Evolutionary conservation across 2,113 vertebrate species (phyloP).

Genomic region (Gymnocephalus cernua): DNA sequence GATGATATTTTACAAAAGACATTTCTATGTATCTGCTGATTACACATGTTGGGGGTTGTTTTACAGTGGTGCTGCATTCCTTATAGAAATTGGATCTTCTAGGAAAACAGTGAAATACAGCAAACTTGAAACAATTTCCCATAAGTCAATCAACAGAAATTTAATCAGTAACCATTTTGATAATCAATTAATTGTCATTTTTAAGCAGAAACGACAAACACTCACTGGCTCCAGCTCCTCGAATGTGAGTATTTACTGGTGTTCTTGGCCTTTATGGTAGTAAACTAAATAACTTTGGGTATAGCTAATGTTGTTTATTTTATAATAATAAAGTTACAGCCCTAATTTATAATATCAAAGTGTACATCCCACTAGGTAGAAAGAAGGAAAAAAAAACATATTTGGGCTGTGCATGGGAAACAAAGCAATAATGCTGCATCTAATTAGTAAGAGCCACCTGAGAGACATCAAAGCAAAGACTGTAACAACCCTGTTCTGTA

Average conservation of each 20-base stretch:
- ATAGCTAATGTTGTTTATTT: no score
- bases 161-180: no score
- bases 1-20: no score
- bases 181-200: no score
- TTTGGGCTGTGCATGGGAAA: neutral
- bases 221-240: no score
- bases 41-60: neutral
- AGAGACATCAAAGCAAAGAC: constrained; percentile 20
- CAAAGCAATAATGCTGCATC: neutral
- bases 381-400: neutral
- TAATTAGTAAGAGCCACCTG: constrained; percentile 7
- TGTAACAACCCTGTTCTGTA: neutral
- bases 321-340: no score
- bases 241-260: neutral
- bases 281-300: neutral
- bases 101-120: neutral
- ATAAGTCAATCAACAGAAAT: no score
- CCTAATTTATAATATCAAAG: neutral
- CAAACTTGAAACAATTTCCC: no score
- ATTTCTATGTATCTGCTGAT: neutral
- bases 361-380: neutral
- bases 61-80: neutral
- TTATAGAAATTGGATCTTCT: neutral
- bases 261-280: neutral
- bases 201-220: no score